Base-by-base conservation (phyloP, 2,797 vertebrate genomes). In the Oreonectes daqikongensis region DNA sequence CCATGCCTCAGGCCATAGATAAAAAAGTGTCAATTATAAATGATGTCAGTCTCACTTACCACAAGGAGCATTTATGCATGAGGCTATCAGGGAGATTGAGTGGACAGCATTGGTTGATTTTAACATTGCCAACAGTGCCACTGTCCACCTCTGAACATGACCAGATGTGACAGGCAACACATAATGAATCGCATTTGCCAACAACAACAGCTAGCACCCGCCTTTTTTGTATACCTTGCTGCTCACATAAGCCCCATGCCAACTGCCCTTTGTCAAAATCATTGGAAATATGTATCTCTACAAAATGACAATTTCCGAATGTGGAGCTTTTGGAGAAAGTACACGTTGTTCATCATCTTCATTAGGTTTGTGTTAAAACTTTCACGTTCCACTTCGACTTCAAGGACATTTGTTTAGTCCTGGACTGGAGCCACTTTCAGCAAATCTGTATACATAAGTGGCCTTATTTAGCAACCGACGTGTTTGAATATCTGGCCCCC, bases 11-110 rank as follows among this genome's bases (percentile, higher is more conserved):
- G 81, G 82, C 77, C 63, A 61, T 68, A 75, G 67, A 75, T 79
- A 60, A 79, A 79, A 79, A 74, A 75, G 71, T 81, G 80, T 83
- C 81, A 86, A 81, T 84, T 83, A 81, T 83, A 83, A 80, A 82
- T 83, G 79, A 83, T 84, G 84, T 86, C 83, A 84, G 69, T 81
- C 75, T 52, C 75, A 64, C 77, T 80, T 83, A 84, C 72, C 66
- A 64, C 72, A 77, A 78, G 74, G 50, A 73, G 69, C 8, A 22
- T 64, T 73, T 70, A 69, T 81, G 75, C n/a, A 2, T 74, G 55
- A 42, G 63, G 64, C 75, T 72, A 80, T 80, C 59, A 80, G 55
- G 17, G 59, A 60, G 61, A 69, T 63, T 42, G 52, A 75, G 55
- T 35, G 72, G 79, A 81, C 46, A n/a, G 50, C 52, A 42, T 32